Evolutionary conservation across 1,140 invertebrate genomes (phyloP).

Genomic region (Caenorhabditis briggsae): DNA sequence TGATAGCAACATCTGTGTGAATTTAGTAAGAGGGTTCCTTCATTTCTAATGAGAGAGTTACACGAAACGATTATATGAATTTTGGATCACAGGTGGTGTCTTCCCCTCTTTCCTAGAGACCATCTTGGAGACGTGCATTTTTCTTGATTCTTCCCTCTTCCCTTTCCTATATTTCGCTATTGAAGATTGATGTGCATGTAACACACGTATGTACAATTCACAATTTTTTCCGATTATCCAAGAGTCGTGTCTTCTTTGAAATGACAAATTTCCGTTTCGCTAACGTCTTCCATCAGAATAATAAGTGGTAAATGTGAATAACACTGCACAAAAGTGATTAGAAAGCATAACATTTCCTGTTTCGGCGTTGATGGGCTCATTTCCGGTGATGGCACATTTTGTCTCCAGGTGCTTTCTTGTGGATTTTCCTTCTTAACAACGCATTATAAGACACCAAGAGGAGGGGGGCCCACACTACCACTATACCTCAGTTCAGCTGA

Average conservation of each 20-base stretch:
- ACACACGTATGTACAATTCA: constrained; percentile 50
- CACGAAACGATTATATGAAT: constrained; percentile 42
- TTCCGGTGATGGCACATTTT: constrained; percentile 49
- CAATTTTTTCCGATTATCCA: constrained; percentile 27
- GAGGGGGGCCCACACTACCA: no score
- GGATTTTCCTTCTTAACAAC: not conserved
- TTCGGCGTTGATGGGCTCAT: constrained; percentile 28
- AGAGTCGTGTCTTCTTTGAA: constrained; percentile 25
- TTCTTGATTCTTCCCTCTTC: not conserved
- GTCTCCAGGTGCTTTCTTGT: constrained; percentile 5
- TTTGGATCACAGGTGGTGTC: constrained; percentile 38
- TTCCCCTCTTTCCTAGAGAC: not conserved
- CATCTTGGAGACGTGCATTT: not conserved
- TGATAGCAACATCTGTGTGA: constrained; percentile 52
- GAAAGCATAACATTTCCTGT: constrained; percentile 56
- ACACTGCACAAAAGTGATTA: constrained; percentile 56
- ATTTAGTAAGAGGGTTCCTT: not conserved
- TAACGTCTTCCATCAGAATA: constrained; percentile 49
- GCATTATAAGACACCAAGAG: no score
- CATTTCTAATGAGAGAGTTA: constrained; percentile 10
- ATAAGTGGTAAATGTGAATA: constrained; percentile 43
- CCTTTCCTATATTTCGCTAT: not conserved
- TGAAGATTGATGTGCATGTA: constrained; percentile 52
- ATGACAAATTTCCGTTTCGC: constrained; percentile 53
- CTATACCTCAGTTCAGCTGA: constrained; percentile 9